A percentile compares a stretch with the other conserved stretches of the same genome.
Conservation (phyloP, 1,140 invertebrate genomes). For the Anastatus disparis region DNA sequence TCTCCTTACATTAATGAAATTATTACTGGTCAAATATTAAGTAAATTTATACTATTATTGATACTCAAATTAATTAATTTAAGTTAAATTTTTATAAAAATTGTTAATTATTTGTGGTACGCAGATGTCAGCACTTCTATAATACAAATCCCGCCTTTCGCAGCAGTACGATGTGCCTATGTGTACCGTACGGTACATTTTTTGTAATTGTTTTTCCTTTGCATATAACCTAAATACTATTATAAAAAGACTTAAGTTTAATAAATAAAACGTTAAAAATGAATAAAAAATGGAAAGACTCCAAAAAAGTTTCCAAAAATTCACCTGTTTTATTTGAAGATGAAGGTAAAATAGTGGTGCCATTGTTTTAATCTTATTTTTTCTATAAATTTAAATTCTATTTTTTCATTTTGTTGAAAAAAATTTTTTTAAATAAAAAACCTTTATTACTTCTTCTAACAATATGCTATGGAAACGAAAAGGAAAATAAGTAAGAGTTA, state of each 20-base stretch:
- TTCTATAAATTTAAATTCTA: neutral
- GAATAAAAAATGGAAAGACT: conserved; percentile 30
- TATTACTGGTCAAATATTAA: too few relatives aligned
- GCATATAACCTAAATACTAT: neutral
- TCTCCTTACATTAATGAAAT: too few relatives aligned
- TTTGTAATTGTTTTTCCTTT: conserved; percentile 1
- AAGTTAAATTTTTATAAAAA: too few relatives aligned
- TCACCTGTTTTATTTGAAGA: conserved; percentile 34
- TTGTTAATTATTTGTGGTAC: too few relatives aligned
- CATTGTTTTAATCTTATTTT: neutral
- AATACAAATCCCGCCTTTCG: neutral
- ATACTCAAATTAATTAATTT: neutral
- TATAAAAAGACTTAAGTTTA: too few relatives aligned
- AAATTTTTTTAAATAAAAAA: too few relatives aligned
- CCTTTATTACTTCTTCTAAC: too few relatives aligned
- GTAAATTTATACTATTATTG: too few relatives aligned
- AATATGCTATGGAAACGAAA: too few relatives aligned
- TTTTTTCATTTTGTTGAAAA: neutral
- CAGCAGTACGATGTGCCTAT: neutral
- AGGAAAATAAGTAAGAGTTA: too few relatives aligned
- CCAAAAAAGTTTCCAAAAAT: neutral
- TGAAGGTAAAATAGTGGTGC: conserved; percentile 31
- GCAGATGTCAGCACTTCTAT: neutral
- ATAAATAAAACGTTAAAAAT: conserved; percentile 1
- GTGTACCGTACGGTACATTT: neutral